Base-by-base conservation (phyloP, 1,140 invertebrate genomes). In the Drosophila jambulina region DNA sequence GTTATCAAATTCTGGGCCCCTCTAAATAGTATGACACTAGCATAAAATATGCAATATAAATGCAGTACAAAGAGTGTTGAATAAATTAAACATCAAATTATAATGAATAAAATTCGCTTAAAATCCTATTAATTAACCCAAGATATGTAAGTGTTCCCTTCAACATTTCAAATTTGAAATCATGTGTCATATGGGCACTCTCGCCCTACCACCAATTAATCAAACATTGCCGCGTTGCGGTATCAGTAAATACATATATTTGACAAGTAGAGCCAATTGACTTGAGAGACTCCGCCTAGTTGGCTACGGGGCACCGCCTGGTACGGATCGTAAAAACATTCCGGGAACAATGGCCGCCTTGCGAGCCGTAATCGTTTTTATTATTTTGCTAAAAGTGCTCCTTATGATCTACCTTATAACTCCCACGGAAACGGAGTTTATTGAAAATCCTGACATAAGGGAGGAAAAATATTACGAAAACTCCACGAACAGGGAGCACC, bases 401-500 rank as follows among this genome's bases (percentile, higher is more conserved):
- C 40, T 65, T 0, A 21, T 65, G 6, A 46, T 65, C 23, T 65
- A 60, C 3, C 23, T 65, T 1, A 46, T 46, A 36, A 42, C 21
- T 7, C 40, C 63, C 5, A 23, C 19, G 13, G 21, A 45, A 21
- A 19, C 57, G 0, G n/a, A 17, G 12, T 62, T 36, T 0, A 10
- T 5, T 2, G 56, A 27, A 10, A 7, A 21, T 2, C 9, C 23
- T 10, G 4, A 2, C 2, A 1, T 15, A 5, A n/a, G 9, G 6
- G 10, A 43, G 15, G 4, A 34, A 4, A 34, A 8, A 23, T 12
- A 1, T 23, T 17, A 0, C 0, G 4, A 17, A 54, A 23, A 54
- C 4, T 36, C 3, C 2, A 23, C 10, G 2, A 23, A 25, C 9
- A 17, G 7, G 1, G 92, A 91, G 75, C 91, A 61, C 91, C 82